phyloP scores from a whole-genome alignment of 1,140 invertebrate species.

The Pectinophora gossypiella region DNA sequence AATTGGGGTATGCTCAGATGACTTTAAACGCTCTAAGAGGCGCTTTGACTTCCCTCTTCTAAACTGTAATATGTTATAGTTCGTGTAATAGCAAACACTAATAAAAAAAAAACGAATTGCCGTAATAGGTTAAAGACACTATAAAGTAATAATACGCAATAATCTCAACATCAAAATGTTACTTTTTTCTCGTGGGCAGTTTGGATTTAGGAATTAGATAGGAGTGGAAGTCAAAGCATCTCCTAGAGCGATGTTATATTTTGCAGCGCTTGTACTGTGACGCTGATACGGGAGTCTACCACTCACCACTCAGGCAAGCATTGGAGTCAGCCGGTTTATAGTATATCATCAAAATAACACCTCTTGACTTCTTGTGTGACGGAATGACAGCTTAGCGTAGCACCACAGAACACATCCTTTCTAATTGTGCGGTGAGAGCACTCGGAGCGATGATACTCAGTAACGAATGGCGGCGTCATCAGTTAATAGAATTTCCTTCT shows the following conservation, averaged over 20 bases:
- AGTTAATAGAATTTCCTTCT: not conserved
- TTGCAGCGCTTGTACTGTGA: constrained; percentile 85
- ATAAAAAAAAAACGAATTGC: too few relatives aligned
- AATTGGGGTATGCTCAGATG: constrained; percentile 82
- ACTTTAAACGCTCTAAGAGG: constrained; percentile 46
- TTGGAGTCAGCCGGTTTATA: constrained; percentile 75
- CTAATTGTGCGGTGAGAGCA: constrained; percentile 14
- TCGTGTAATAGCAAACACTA: too few relatives aligned
- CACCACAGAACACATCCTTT: constrained; percentile 35
- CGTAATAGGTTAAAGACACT: too few relatives aligned
- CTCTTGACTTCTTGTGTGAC: constrained; percentile 68
- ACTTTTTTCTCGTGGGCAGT: too few relatives aligned
- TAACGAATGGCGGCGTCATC: not conserved
- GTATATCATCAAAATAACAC: constrained; percentile 70
- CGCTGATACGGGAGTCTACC: constrained; percentile 81
- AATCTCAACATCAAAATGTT: too few relatives aligned
- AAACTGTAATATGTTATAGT: too few relatives aligned
- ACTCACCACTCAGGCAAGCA: constrained; percentile 86
- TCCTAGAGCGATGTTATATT: constrained; percentile 72
- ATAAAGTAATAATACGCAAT: too few relatives aligned
- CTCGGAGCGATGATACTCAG: not conserved
- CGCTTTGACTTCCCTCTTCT: constrained; percentile 43
- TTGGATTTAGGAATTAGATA: too few relatives aligned
- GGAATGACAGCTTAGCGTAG: constrained; percentile 67
- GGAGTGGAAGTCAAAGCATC: constrained; percentile 53